phyloP scores from a whole-genome alignment of 2,797 vertebrate genomes.

The Eptatretus atami region DNA sequence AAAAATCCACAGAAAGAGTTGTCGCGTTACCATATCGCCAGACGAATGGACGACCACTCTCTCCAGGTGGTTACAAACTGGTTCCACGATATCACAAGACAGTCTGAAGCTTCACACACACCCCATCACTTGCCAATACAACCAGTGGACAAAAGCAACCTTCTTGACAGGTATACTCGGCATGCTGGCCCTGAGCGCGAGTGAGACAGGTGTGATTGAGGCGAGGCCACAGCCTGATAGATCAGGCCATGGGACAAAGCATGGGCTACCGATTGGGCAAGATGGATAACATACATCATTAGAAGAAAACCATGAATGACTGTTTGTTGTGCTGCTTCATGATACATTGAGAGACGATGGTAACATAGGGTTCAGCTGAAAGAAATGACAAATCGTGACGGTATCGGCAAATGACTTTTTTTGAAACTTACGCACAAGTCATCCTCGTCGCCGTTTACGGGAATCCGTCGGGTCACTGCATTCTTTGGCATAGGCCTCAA shows the following conservation, averaged over 20 bases:
- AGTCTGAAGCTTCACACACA: constrained; percentile 38
- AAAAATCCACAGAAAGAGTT: neutral
- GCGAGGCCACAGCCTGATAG: constrained; percentile 31
- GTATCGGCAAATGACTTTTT: neutral
- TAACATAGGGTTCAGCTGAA: neutral
- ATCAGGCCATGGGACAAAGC: constrained; percentile 31
- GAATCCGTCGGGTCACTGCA: constrained; percentile 33
- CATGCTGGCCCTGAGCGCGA: constrained; percentile 33
- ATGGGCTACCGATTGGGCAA: constrained; percentile 18
- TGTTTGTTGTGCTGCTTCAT: neutral
- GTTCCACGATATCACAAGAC: constrained; percentile 51
- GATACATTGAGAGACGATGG: neutral
- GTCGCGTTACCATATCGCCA: constrained; percentile 39
- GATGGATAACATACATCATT: constrained; percentile 5
- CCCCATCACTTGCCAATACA: constrained; percentile 13
- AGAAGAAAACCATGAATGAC: neutral
- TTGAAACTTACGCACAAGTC: constrained; percentile 38
- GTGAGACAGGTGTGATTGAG: constrained; percentile 51
- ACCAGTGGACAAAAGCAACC: constrained; percentile 56
- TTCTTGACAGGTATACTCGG: constrained; percentile 31
- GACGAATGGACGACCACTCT: constrained; percentile 53
- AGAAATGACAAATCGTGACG: neutral
- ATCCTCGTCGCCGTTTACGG: constrained; percentile 35
- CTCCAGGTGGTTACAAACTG: constrained; percentile 62
- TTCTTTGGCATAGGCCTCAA: constrained; percentile 36